phyloP scores from a whole-genome alignment of 2,113 vertebrate genomes.

The Bolborhynchus lineola region DNA sequence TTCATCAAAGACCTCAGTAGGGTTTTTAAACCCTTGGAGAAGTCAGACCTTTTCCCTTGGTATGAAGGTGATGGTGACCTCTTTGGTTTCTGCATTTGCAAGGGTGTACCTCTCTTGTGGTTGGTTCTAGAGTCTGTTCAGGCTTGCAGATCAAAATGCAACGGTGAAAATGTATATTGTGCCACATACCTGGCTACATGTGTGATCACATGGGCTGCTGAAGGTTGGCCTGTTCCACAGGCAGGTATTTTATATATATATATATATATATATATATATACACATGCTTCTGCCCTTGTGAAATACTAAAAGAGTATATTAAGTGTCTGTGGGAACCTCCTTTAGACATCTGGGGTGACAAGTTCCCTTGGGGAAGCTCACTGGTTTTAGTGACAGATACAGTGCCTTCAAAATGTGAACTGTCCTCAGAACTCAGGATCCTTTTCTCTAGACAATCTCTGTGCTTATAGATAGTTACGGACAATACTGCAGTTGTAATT shows the following conservation, averaged over 20 bases:
- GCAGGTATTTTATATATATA: neutral
- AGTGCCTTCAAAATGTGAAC: neutral
- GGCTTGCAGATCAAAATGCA: neutral
- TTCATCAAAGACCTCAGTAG: neutral
- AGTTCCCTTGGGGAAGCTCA: neutral
- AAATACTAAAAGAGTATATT: neutral
- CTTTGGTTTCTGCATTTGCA: neutral
- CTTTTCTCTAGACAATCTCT: neutral
- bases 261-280: neutral
- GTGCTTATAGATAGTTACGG: neutral
- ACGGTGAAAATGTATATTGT: neutral
- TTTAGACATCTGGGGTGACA: neutral
- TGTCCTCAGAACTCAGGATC: neutral
- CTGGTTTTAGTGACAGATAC: neutral
- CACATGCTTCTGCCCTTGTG: neutral
- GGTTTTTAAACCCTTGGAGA: neutral
- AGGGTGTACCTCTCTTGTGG: neutral
- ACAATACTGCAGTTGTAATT: neutral
- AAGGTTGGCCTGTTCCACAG: neutral
- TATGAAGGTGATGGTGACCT: neutral
- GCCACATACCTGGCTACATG: neutral
- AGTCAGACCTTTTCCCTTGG: neutral
- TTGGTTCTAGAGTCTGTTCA: neutral
- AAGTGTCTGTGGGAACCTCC: neutral
- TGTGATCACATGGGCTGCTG: neutral